Percentiles rank a stretch among this genome's conserved stretches.
Conservation (phyloP, 2,888 invertebrate species). For the Apamea monoglypha region DNA sequence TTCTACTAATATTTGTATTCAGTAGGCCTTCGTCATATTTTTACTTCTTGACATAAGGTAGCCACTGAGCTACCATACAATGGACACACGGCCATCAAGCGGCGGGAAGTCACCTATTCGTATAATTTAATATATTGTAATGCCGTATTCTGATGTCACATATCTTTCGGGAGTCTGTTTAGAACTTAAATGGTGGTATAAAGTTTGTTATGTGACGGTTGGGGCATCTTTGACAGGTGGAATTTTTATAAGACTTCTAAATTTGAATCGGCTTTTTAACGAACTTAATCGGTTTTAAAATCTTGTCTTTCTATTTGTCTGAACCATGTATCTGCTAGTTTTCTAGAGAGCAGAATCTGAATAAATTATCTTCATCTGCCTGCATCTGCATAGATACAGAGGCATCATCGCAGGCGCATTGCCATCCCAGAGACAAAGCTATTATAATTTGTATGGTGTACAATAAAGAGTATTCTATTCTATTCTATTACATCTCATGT, state of each 20-base stretch:
- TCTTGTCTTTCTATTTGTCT: not conserved
- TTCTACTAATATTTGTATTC: too few species aligned
- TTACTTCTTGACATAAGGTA: conserved; percentile 21
- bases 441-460: too few species aligned
- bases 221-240: conserved; percentile 44
- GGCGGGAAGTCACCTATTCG: conserved; percentile 63
- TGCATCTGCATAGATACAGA: too few species aligned
- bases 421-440: too few species aligned
- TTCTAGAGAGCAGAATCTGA: too few species aligned
- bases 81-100: conserved; percentile 61
- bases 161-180: conserved; percentile 54
- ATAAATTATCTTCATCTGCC: too few species aligned
- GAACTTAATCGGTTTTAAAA: not conserved
- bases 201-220: conserved; percentile 22
- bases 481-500: too few species aligned
- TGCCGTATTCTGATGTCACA: conserved; percentile 57
- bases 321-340: too few species aligned
- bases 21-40: conserved; percentile 23
- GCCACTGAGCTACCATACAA: conserved; percentile 65
- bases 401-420: too few species aligned
- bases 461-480: too few species aligned
- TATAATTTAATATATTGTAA: conserved; percentile 70
- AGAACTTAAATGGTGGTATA: conserved; percentile 39
- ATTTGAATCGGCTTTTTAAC: conserved; percentile 12
- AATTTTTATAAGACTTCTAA: conserved; percentile 34